Conservation (phyloP, 2,113 vertebrate genomes). For the Chaetorhynchus papuensis region DNA sequence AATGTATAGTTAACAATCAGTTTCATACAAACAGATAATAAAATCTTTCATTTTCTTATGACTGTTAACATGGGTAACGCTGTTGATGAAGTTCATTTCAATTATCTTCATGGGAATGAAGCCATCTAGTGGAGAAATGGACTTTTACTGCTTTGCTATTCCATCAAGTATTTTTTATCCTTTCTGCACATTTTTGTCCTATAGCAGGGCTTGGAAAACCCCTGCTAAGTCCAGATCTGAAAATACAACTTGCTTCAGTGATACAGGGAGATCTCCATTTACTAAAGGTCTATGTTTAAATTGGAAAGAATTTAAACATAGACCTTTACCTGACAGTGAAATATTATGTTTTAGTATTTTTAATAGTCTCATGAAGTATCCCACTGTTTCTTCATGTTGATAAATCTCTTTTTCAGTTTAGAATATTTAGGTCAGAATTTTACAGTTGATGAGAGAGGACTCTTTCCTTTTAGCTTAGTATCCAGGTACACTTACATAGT, state of each 20-base stretch:
- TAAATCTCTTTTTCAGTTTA: not conserved
- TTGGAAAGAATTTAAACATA: not conserved
- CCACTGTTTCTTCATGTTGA: not conserved
- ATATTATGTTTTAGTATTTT: not conserved
- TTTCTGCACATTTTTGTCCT: not conserved
- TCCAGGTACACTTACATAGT: not conserved
- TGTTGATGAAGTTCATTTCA: not conserved
- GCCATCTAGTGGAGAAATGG: conserved; percentile 36
- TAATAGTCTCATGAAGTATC: not conserved
- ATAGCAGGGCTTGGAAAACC: not conserved
- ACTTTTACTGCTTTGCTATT: not conserved
- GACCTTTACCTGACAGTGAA: not conserved
- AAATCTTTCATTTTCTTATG: not conserved
- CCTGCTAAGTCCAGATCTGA: not conserved
- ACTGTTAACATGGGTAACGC: not conserved
- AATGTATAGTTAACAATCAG: not conserved
- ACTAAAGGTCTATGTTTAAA: not conserved
- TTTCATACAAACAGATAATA: not conserved
- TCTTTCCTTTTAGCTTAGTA: not conserved
- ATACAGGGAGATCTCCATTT: not conserved
- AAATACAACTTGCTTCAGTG: not conserved
- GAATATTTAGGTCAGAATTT: not conserved
- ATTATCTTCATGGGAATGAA: conserved; percentile 18
- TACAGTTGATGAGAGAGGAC: not conserved
- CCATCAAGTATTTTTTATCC: not conserved